Evolutionary conservation across 1,140 invertebrate species (phyloP).

Genomic region (Rhopalosiphum maidis): DNA sequence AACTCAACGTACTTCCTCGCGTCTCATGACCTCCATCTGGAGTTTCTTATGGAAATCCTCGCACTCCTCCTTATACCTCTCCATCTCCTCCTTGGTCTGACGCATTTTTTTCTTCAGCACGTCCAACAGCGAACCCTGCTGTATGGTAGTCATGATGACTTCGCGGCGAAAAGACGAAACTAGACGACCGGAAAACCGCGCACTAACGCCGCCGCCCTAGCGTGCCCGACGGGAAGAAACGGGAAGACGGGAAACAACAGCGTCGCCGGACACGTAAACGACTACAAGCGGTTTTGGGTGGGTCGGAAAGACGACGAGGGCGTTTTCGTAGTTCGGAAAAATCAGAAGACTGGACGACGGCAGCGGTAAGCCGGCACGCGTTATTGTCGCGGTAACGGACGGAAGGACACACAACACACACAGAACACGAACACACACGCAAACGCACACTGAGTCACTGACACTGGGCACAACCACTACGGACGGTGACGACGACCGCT

Average conservation of each 20-base stretch:
- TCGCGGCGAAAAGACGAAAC: neutral
- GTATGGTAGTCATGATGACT: constrained; percentile 85
- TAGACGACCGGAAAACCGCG: neutral
- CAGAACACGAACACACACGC: neutral
- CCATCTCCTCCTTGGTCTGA: constrained; percentile 96
- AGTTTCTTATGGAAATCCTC: constrained; percentile 90
- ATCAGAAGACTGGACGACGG: neutral
- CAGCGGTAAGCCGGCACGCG: constrained; percentile 10
- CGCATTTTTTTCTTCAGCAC: constrained; percentile 99
- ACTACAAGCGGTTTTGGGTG: neutral
- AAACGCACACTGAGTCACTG: constrained; percentile 12
- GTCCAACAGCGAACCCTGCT: constrained; percentile 87
- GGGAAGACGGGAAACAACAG: neutral
- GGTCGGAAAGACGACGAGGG: neutral
- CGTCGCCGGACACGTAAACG: neutral
- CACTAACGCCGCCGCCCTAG: neutral
- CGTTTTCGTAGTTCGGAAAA: neutral
- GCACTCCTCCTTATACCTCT: constrained; percentile 94
- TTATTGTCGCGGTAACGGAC: neutral
- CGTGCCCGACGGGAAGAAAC: neutral
- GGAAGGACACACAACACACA: neutral
- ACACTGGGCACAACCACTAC: neutral
- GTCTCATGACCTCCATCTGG: constrained; percentile 87
- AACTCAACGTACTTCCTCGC: constrained; percentile 87
- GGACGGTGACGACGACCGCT: neutral